Evolutionary conservation across 2,113 vertebrate genomes (phyloP), one percentile per base, ranked within the genome.

Genomic region (Xiphophorus hellerii): DNA sequence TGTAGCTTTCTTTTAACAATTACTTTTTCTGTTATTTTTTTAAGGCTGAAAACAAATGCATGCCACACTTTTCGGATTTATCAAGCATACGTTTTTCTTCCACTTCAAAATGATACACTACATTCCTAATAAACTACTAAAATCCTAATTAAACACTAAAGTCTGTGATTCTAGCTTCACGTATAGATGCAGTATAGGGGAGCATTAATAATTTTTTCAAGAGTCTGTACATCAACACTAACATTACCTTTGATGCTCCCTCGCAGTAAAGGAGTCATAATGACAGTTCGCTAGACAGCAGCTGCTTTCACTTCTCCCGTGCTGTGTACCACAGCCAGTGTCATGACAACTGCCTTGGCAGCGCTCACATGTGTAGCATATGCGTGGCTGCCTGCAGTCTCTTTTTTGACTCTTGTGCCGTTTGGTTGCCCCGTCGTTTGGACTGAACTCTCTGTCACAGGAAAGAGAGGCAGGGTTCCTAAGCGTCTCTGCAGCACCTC

Each of bases 231-330:
- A n/a, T 58, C 7, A 58, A 58, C 51, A 20, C 44, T 2, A 37
- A 48, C 71, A 74, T 15, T 78, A 91, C 90, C 89, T 83, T 74
- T 84, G 74, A 69, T 66, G 75, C 1, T 76, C 62, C 20, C 68
- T 22, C 29, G 42, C 80, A 58, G 69, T 80, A 1, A 44, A 64
- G 33, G 31, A 22, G 11, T 81, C 54, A 10, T 35, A 35, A 28
- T 69, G 77, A 60, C 62, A 51, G 7, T 73, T 78, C 28, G 20
- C 67, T 12, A 31, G 63, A 30, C 1, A 1, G 60, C 69, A 73
- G 61, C 35, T n/a, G 31, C 72, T 62, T 14, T 72, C 42, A 63
- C 17, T 35, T 65, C 62, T 78, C 51, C 25, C 12, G 2, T 83
- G 77, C 28, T 87, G 73, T 28, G 54, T 79, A 80, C 68, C 67